Percentiles rank a stretch among this genome's conserved stretches.
Evolutionary conservation across 1,140 invertebrate species (phyloP).

Genomic region (Mizuhopecten yessoensis): DNA sequence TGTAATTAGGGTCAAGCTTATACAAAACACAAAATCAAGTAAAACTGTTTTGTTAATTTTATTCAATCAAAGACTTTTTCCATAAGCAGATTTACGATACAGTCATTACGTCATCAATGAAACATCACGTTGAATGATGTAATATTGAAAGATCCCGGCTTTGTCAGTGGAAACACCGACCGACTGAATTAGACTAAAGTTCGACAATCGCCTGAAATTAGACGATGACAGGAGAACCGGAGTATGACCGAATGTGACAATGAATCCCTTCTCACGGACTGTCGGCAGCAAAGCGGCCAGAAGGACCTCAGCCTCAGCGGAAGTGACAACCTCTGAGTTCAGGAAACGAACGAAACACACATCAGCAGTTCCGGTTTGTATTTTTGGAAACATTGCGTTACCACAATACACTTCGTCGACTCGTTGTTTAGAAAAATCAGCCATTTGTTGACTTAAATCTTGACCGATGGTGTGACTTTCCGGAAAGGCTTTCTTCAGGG

Average conservation of each 20-base stretch:
- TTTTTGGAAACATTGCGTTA: constrained; percentile 69
- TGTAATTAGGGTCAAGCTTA: too few species aligned
- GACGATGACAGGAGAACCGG: constrained; percentile 71
- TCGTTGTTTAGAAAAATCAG: constrained; percentile 64
- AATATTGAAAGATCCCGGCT: constrained; percentile 72
- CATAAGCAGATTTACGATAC: too few species aligned
- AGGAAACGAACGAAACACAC: constrained; percentile 68
- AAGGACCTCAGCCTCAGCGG: constrained; percentile 64
- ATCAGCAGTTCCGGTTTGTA: constrained; percentile 63
- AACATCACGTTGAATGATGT: constrained; percentile 57
- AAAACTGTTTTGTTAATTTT: too few species aligned
- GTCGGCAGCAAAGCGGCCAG: constrained; percentile 60
- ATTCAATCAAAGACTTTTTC: too few species aligned
- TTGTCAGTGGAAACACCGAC: constrained; percentile 62
- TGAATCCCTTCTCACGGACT: constrained; percentile 65
- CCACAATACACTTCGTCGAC: constrained; percentile 70
- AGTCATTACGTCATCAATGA: background rate
- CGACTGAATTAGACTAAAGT: constrained; percentile 62
- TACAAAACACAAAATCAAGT: too few species aligned
- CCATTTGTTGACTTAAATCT: constrained; percentile 72
- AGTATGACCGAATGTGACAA: constrained; percentile 73
- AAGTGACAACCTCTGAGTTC: constrained; percentile 72
- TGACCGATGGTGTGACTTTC: constrained; percentile 69
- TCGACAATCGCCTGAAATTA: constrained; percentile 57
- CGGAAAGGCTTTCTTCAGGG: constrained; percentile 64